Conservation (phyloP, 1,140 invertebrate species). For the Drosophila arawakana region DNA sequence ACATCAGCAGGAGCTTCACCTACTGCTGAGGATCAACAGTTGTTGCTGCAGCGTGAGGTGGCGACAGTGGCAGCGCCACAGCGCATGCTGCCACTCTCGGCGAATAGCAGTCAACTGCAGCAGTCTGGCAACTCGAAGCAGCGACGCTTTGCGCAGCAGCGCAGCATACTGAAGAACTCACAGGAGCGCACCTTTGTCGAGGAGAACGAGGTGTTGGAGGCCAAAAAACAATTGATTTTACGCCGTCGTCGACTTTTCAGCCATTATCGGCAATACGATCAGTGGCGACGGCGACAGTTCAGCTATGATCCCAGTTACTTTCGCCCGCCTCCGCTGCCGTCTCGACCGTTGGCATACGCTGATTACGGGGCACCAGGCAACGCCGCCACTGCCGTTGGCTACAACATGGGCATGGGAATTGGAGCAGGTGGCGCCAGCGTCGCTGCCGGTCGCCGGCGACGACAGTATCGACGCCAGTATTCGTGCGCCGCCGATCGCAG, state of each 20-base stretch:
- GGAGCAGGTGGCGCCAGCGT: constrained; percentile 14
- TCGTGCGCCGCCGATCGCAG: constrained; percentile 80
- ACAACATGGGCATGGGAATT: constrained; percentile 32
- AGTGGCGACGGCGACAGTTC: constrained; percentile 81
- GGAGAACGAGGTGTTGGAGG: constrained; percentile 78
- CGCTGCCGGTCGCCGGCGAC: constrained; percentile 67
- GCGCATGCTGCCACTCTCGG: constrained; percentile 53
- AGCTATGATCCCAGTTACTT: constrained; percentile 84
- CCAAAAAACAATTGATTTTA: constrained; percentile 81
- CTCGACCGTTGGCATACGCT: constrained; percentile 71
- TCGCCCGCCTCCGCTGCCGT: constrained; percentile 74
- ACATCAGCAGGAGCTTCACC: too few species aligned
- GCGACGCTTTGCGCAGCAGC: constrained; percentile 73
- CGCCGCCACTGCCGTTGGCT: constrained; percentile 52
- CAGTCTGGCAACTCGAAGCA: constrained; percentile 41
- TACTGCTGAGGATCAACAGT: constrained; percentile 33
- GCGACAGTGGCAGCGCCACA: constrained; percentile 37
- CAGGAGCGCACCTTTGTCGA: constrained; percentile 75
- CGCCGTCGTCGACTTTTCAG: constrained; percentile 78
- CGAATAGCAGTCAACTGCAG: constrained; percentile 30
- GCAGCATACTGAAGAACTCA: constrained; percentile 80
- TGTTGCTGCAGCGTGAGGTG: constrained; percentile 23
- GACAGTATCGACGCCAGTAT: constrained; percentile 79
- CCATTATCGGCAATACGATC: constrained; percentile 82
- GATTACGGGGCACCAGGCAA: constrained; percentile 61